Base-by-base conservation (phyloP, 2,113 vertebrate species). In the Raja brachyura region DNA sequence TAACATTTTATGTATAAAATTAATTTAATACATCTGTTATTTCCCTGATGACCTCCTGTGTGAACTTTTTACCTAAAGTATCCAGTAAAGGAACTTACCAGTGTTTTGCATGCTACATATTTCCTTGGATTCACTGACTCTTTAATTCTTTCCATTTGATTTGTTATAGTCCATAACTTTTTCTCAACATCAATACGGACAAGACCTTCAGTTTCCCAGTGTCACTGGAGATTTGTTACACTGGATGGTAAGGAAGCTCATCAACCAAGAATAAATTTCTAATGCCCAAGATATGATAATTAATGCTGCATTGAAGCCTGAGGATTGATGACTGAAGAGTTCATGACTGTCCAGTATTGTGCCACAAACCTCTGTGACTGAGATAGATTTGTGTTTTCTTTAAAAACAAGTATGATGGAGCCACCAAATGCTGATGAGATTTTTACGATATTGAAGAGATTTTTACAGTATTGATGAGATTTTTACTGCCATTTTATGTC, bases 11-110 rank as follows among this genome's bases (percentile, higher is more conserved):
- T 70, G 22, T 90, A 66, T 74, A 54, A 73, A 73, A 92, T 74
- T 73, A 92, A 92, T 74, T 92, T 92, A 63, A 90, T 61, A 90
- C 86, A 90, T 68, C 61, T 90, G 63, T n/a, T 16, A 92, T 70
- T 48, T 73, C 88, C 88, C 18, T 92, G 8, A 92, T 73, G 54
- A 10, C 48, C 54, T 54, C 79, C 48, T 9, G n/a, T 54, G 59
- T 83, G 16, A 90, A 68, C 33, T 28, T 92, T 92, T 31, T 70
- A 68, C 20, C 66, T 68, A 73, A 73, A 0, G 25, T 92, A 3
- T 92, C 33, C 3, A 10, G 73, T 88, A 66, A 66, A 66, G n/a
- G 31, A 90, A 31, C 28, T n/a, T 16, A n/a, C 14, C 3, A 31
- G 5, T 90, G 14, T 68, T 90, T 73, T 9, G 39, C 11, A 25